Evolutionary conservation across 2,888 invertebrate genomes (phyloP).

Genomic region (Dichetophora obliterata): DNA sequence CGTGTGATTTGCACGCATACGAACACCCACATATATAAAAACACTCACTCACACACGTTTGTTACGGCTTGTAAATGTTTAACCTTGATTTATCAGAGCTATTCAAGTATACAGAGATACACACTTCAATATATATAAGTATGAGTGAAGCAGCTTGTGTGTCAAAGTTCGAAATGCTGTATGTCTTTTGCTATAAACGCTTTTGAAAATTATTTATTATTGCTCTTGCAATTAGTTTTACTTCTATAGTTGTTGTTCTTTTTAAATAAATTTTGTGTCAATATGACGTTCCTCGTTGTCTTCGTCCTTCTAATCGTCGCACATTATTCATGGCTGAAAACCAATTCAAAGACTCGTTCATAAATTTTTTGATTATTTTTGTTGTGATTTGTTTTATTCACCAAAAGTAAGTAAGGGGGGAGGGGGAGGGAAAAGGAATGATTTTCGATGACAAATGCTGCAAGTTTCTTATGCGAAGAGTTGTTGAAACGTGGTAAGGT

Average conservation of each 20-base stretch:
- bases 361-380: constrained; percentile 5
- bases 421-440: background rate
- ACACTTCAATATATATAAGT: background rate
- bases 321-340: background rate
- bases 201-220: background rate
- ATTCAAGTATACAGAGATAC: constrained; percentile 39
- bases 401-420: background rate
- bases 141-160: constrained; percentile 28
- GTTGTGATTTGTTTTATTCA: background rate
- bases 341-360: constrained; percentile 8
- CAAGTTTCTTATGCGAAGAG: background rate
- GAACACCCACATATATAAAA: constrained; percentile 10
- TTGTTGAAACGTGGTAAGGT: background rate
- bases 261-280: background rate
- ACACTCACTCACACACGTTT: constrained; percentile 20
- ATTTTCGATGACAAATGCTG: background rate
- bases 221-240: background rate
- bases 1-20: background rate
- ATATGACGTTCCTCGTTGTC: background rate
- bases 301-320: background rate
- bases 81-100: constrained; percentile 21
- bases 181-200: constrained; percentile 23
- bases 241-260: background rate
- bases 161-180: constrained; percentile 39
- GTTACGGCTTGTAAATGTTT: too few species aligned